phyloP scores from a whole-genome alignment of 2,113 vertebrate genomes.

The Dicrurus megarhynchus region DNA sequence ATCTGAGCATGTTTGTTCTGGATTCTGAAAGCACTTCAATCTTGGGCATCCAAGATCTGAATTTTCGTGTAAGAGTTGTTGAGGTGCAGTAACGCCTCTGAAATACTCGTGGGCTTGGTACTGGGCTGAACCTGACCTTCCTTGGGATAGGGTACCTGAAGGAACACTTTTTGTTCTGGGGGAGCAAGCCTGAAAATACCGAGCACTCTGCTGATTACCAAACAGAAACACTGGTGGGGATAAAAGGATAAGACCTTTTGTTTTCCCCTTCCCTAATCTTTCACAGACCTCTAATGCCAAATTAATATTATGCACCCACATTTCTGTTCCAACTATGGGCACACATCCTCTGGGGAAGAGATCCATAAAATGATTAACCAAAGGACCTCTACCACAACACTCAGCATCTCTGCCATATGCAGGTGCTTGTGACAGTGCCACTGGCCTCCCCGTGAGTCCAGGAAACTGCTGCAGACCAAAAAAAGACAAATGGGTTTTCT shows the following conservation, averaged over 20 bases:
- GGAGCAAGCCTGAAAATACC: background rate
- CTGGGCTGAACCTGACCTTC: background rate
- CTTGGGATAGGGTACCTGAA: background rate
- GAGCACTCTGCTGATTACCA: background rate
- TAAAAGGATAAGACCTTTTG: background rate
- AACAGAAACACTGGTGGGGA: background rate
- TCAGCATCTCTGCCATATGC: background rate
- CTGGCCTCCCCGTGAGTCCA: background rate
- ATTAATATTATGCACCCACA: background rate
- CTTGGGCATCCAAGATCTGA: background rate
- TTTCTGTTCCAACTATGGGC: background rate
- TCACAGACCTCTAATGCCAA: background rate
- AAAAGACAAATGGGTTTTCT: background rate
- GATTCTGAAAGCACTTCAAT: background rate
- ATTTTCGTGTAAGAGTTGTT: background rate
- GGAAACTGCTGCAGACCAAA: background rate
- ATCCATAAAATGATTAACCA: background rate
- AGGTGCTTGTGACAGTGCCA: background rate
- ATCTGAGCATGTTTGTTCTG: background rate
- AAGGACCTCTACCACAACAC: background rate
- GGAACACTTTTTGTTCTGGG: background rate
- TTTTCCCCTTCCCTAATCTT: background rate
- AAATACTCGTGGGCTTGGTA: background rate
- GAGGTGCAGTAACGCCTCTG: background rate
- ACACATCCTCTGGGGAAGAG: background rate